Base-by-base conservation (phyloP, 1,140 invertebrate species). In the Drosophila bifasciata region DNA sequence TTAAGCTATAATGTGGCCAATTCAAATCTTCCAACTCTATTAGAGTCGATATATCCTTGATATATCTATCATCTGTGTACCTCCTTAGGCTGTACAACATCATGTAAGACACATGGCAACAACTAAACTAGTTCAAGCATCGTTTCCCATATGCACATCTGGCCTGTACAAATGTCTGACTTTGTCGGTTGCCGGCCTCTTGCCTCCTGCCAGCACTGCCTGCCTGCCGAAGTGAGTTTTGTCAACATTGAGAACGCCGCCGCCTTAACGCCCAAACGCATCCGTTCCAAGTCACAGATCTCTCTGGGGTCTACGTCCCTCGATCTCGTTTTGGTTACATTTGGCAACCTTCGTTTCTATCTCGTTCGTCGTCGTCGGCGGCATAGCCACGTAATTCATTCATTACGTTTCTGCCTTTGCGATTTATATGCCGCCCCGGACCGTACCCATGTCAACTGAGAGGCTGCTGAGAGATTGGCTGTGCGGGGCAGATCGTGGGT, bases 351-450 rank as follows among this genome's bases (percentile, higher is more conserved):
- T 85, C 81, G 83, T 62, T 75, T 66, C 59, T 56, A 66, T 75
- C 60, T 73, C 28, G 66, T 36, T 46, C 25, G 59, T 66, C 48
- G 76, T 69, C 11, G 11, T 13, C 32, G 32, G 2, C 75, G 67
- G 76, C 83, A 63, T 67, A 68, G 83, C 78, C 78, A 79, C 61
- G 72, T 75, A 75, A 75, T 75, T 85, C 83, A 85, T 85, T 88
- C 81, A 85, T 85, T 88, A 81, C 77, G 51, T 81, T 88, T 79
- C 58, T 59, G 80, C 76, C 68, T 86, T 88, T 88, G 81, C 77
- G 74, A 88, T 85, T 88, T 88, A 88, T 75, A 66, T 78, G 83
- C 77, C 76, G 81, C 76, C 64, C 59, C 57, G 43, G 46, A 40
- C 50, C 52, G 43, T 50, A 56, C 55, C 56, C 45, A 44, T 58